Evolutionary conservation across 2,888 invertebrate species (phyloP), one percentile per base, ranked within the genome.

Genomic region (Amiota minor): DNA sequence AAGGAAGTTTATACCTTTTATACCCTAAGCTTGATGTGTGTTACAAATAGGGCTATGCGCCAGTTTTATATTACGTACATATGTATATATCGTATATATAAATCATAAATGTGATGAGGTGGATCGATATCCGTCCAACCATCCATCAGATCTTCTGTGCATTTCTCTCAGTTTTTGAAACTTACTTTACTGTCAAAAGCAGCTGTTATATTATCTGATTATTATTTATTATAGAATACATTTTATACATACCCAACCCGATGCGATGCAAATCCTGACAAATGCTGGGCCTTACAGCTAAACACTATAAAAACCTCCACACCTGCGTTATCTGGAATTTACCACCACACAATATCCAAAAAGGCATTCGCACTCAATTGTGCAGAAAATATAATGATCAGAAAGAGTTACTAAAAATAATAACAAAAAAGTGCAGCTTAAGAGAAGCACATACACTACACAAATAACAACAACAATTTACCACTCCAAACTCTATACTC

Each of bases 81-180:
- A 73, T 23, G 16, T 68, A 71, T 45, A 46, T 70, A 2, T 50
- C 12, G 1, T 50, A 50, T 11, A 50, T 14, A 50, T 50, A 2
- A 11, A 50, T n/a, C 50, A 50, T 50, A 50, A 50, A 50, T 53
- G 12, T 16, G 53, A 14, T 53, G 53, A 53, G 53, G 53, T 10
- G 53, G 12, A 12, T 53, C 16, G 53, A 53, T 8, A 12, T 14
- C 53, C 53, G 16, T 1, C 12, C 23, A 23, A 23, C 23, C 23
- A n/a, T n/a, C n/a, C n/a, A n/a, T n/a, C n/a, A n/a, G n/a, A n/a
- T n/a, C n/a, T n/a, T n/a, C n/a, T n/a, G n/a, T n/a, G n/a, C n/a
- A n/a, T n/a, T n/a, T n/a, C n/a, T n/a, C n/a, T n/a, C n/a, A n/a
- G n/a, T n/a, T n/a, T n/a, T n/a, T n/a, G n/a, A n/a, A n/a, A n/a